These are phyloP conservation scores for Aproaerema taeniolella DNA, from an alignment of 2,888 invertebrate genomes.

Conservation along the genomic window DNA sequence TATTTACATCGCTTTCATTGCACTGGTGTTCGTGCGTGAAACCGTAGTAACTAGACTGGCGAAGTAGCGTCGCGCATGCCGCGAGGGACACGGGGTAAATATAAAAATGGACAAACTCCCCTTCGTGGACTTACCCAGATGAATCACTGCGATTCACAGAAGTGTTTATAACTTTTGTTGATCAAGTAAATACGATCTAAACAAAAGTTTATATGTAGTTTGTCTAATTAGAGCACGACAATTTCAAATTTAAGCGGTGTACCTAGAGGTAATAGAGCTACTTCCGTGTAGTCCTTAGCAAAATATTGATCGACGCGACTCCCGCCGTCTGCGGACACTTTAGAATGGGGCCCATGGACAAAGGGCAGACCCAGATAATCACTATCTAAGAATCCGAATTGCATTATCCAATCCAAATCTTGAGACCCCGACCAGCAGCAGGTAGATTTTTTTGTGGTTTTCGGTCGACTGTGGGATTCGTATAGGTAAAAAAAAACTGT, in stretches of 20 bases:
- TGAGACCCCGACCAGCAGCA: slow-evolving; percentile 50
- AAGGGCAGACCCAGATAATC: slow-evolving; percentile 51
- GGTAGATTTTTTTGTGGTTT: slow-evolving; percentile 62
- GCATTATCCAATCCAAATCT: slow-evolving; percentile 40
- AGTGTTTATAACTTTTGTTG: too few relatives aligned
- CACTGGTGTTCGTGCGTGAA: slow-evolving; percentile 71
- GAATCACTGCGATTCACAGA: slow-evolving; percentile 67
- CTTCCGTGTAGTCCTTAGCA: slow-evolving; percentile 56
- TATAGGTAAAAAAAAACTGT: background rate
- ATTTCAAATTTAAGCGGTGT: slow-evolving; percentile 53
- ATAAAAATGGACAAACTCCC: slow-evolving; percentile 76
- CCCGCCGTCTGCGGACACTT: slow-evolving; percentile 45
- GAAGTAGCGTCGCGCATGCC: slow-evolving; percentile 72
- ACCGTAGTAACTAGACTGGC: slow-evolving; percentile 71
- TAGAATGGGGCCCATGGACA: slow-evolving; percentile 47
- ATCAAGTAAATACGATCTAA: too few relatives aligned
- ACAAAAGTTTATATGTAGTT: too few relatives aligned
- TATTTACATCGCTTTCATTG: slow-evolving; percentile 70
- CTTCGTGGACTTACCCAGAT: slow-evolving; percentile 70
- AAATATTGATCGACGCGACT: slow-evolving; percentile 70
- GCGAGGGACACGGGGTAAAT: slow-evolving; percentile 71
- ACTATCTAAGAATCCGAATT: slow-evolving; percentile 32
- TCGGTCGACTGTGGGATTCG: background rate
- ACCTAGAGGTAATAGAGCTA: slow-evolving; percentile 42
- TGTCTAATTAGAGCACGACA: too few relatives aligned